A percentile compares a stretch with the other conserved stretches of the same genome.
These are phyloP conservation scores for Lordiphosa clarofinis DNA, from an alignment of 1,140 invertebrate species.

Conservation along the genomic window DNA sequence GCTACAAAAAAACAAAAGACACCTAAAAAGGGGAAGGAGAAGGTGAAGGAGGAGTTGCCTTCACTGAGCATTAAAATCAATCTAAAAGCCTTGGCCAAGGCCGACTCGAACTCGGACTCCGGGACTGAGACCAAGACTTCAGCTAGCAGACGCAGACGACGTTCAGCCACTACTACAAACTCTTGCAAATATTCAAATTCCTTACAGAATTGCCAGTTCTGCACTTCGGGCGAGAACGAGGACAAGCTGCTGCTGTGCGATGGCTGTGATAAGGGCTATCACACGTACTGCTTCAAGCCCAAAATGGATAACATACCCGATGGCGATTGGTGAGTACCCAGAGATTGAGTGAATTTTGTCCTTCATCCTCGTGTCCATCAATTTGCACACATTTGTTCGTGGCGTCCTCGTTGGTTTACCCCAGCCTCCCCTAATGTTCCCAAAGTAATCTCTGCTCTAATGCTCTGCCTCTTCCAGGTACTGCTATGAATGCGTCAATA, in stretches of 20 bases:
- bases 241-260: slow-evolving; percentile 96
- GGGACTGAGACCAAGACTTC: slow-evolving; percentile 4
- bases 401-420: too few relatives aligned
- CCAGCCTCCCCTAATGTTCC: not conserved
- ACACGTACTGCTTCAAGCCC: slow-evolving; percentile 99
- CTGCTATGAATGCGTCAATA: slow-evolving; percentile 98
- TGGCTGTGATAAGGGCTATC: slow-evolving; percentile 98
- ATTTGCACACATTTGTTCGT: too few relatives aligned
- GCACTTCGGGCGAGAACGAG: slow-evolving; percentile 96
- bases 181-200: slow-evolving; percentile 77
- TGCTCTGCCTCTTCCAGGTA: slow-evolving; percentile 83
- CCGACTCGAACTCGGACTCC: slow-evolving; percentile 6
- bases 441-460: not conserved
- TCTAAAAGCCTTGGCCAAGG: slow-evolving; percentile 41
- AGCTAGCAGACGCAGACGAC: slow-evolving; percentile 38
- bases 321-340: slow-evolving; percentile 92
- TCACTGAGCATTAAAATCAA: slow-evolving; percentile 61
- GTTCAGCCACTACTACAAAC: slow-evolving; percentile 69
- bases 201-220: slow-evolving; percentile 97
- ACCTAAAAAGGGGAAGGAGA: not conserved
- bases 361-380: too few relatives aligned
- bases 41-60: not conserved
- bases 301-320: slow-evolving; percentile 97
- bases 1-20: slow-evolving; percentile 25
- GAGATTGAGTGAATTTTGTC: too few relatives aligned